These are phyloP conservation scores for Agrilus mali DNA, from an alignment of 2,888 invertebrate genomes.

Conservation along the genomic window DNA sequence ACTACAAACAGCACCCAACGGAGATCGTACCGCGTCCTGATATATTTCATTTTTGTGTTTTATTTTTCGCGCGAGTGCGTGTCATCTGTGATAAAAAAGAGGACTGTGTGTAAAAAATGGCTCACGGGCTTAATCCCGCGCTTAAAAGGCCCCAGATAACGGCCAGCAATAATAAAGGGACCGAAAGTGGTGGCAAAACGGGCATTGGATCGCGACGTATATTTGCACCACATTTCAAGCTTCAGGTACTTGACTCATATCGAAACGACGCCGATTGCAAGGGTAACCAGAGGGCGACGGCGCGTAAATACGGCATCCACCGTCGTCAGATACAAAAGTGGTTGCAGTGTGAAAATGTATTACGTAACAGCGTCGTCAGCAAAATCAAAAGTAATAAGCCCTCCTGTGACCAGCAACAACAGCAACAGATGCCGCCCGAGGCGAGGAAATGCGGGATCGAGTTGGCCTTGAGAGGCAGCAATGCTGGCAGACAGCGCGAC, in stretches of 20 bases:
- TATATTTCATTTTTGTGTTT: no score
- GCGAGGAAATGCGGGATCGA: conserved; percentile 22
- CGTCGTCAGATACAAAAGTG: conserved; percentile 85
- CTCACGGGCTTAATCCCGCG: conserved; percentile 44
- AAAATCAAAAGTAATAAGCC: conserved; percentile 26
- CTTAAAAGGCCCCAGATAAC: conserved; percentile 31
- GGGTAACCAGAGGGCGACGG: conserved; percentile 81
- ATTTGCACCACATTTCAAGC: conserved; percentile 79
- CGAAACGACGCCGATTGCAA: conserved; percentile 76
- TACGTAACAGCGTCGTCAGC: conserved; percentile 62
- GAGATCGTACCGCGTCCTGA: no score
- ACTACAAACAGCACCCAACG: no score
- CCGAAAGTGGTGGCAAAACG: conserved; percentile 29
- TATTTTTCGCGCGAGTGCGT: no score
- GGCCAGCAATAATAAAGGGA: conserved; percentile 37
- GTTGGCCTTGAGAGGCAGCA: conserved; percentile 26
- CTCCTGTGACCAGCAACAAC: conserved; percentile 9
- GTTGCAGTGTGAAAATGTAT: conserved; percentile 72
- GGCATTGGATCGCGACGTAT: conserved; percentile 73
- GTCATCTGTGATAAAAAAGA: background rate
- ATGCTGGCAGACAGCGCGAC: conserved; percentile 31
- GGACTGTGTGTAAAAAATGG: conserved; percentile 33
- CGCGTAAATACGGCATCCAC: conserved; percentile 81
- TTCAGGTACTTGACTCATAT: conserved; percentile 80
- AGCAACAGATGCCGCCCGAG: conserved; percentile 13